Evolutionary conservation across 2,888 invertebrate species (phyloP), one percentile per base, ranked within the genome.

Genomic region (Taphrorychus bicolor): DNA sequence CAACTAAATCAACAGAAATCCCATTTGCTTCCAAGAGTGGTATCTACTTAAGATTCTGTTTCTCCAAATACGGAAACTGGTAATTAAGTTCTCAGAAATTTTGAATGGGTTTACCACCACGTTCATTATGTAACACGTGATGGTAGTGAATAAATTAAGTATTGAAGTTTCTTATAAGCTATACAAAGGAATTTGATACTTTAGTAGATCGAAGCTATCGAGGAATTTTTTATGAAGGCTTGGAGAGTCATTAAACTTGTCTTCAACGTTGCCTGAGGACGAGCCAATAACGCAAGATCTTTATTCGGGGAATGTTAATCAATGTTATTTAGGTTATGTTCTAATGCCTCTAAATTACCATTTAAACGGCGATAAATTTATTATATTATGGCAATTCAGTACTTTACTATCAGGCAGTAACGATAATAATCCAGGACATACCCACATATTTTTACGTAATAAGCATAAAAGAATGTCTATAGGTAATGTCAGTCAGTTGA

Each of bases 341-440:
- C 11, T 11, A 32, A 32, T n/a, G n/a, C n/a, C n/a, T 1, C 32
- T 3, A 3, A 32, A 32, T 32, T 32, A 3, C 32, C 11, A 11
- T 11, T 3, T 32, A 32, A 32, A 32, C 11, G 32, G 32, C 11
- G 11, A 32, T 32, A 32, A 1, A 32, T 32, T 32, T 32, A 11
- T 11, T 32, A 32, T 45, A 45, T 3, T 14, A 11, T 45, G 59
- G 32, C 32, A 49, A n/a, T n/a, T n/a, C n/a, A n/a, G n/a, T n/a
- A n/a, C n/a, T n/a, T n/a, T n/a, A n/a, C n/a, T n/a, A n/a, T n/a
- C n/a, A n/a, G n/a, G n/a, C n/a, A n/a, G n/a, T 59, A 41, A 52
- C 53, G 60, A 60, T 60, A 60, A 60, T 53, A 60, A 60, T 60
- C 52, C 52, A 60, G 51, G 53, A 60, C 60, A 60, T 32, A n/a